Conservation (phyloP, 2,113 vertebrate species). For the Andinoacara biseriatus region DNA sequence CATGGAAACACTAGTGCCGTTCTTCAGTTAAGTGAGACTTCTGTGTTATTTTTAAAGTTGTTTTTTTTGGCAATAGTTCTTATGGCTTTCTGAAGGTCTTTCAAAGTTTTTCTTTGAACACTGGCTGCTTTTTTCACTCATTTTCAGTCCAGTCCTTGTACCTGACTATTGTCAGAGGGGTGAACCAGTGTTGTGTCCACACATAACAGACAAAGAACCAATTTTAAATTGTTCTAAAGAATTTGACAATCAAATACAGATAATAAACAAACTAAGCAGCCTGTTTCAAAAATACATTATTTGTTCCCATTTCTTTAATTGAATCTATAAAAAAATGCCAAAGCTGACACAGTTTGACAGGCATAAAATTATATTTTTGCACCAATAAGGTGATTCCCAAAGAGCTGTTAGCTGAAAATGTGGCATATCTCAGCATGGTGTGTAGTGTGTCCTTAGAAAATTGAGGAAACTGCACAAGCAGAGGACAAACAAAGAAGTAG, state of each 20-base stretch:
- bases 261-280: not conserved
- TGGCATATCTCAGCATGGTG: not conserved
- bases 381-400: not conserved
- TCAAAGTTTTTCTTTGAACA: not conserved
- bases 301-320: not conserved
- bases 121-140: not conserved
- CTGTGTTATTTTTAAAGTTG: not conserved
- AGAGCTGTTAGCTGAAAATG: not conserved
- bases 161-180: not conserved
- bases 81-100: not conserved
- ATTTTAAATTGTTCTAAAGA: not conserved
- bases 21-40: not conserved
- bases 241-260: not conserved
- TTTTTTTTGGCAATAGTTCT: not conserved
- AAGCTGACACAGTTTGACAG: not conserved
- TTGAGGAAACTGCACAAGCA: not conserved
- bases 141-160: not conserved
- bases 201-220: not conserved
- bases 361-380: not conserved
- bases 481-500: not conserved
- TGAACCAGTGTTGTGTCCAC: not conserved
- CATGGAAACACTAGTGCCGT: not conserved
- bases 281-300: not conserved
- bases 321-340: not conserved
- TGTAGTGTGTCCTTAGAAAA: not conserved